phyloP scores from a whole-genome alignment of 2,888 invertebrate species.

The Tuta absoluta region DNA sequence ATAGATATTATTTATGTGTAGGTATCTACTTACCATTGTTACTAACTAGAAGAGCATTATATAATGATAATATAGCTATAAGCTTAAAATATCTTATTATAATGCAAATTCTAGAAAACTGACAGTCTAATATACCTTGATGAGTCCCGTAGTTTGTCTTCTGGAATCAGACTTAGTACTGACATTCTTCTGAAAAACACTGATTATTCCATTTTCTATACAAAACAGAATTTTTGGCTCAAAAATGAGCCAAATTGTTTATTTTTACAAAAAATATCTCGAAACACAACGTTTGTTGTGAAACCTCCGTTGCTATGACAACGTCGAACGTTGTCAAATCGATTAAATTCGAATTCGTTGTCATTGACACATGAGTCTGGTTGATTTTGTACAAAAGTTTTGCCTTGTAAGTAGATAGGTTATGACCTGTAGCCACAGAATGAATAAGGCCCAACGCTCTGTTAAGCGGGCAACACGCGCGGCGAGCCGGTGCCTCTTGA shows the following conservation, averaged over 20 bases:
- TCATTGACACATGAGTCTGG: slow-evolving; percentile 3
- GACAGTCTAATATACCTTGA: slow-evolving; percentile 50
- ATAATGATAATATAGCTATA: not conserved
- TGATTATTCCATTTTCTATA: slow-evolving; percentile 55
- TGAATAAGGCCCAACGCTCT: no score
- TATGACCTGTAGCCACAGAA: no score
- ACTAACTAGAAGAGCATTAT: no score
- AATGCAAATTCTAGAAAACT: slow-evolving; percentile 13
- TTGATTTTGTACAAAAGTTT: not conserved
- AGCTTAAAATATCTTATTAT: not conserved
- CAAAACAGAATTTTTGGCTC: slow-evolving; percentile 45
- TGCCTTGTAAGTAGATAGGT: no score
- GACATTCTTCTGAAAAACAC: slow-evolving; percentile 62
- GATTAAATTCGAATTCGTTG: slow-evolving; percentile 47
- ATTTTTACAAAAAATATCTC: slow-evolving; percentile 38
- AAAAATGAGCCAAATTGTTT: slow-evolving; percentile 44
- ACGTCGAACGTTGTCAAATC: slow-evolving; percentile 59
- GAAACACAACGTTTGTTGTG: slow-evolving; percentile 51
- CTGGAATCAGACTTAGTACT: slow-evolving; percentile 75
- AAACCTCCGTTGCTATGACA: slow-evolving; percentile 53
- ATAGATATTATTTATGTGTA: not conserved
- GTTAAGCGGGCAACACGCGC: no score
- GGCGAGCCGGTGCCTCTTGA: no score
- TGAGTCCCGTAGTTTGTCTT: slow-evolving; percentile 69
- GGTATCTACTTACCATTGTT: not conserved